A percentile compares a stretch with the other conserved stretches of the same genome.
phyloP scores from a whole-genome alignment of 2,113 vertebrate genomes.

The Thalassoma bifasciatum region DNA sequence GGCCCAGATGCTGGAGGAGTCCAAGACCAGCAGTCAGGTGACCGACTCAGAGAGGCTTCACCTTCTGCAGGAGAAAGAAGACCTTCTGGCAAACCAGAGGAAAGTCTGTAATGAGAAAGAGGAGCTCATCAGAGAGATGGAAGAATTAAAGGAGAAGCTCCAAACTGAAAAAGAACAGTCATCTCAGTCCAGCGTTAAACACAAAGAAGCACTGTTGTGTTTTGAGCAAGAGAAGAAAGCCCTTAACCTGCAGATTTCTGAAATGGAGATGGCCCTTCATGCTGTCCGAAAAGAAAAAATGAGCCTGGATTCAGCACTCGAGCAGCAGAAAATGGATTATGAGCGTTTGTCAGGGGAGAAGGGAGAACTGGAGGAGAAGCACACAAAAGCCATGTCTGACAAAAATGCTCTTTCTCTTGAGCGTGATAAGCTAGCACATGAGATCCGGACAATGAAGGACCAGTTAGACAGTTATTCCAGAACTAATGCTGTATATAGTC shows the following conservation, averaged over 20 bases:
- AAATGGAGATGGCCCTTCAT: conserved; percentile 82
- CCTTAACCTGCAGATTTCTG: conserved; percentile 64
- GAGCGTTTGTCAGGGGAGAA: conserved; percentile 76
- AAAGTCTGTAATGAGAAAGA: conserved; percentile 85
- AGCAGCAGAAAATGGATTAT: conserved; percentile 83
- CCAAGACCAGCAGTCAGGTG: conserved; percentile 84
- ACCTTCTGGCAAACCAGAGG: conserved; percentile 80
- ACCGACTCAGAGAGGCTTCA: conserved; percentile 85
- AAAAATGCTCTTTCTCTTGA: conserved; percentile 77
- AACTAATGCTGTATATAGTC: conserved; percentile 76
- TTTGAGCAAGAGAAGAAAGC: conserved; percentile 84
- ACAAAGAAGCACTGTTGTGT: conserved; percentile 67
- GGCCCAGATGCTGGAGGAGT: conserved; percentile 85
- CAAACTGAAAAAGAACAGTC: conserved; percentile 69
- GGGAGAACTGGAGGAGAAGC: conserved; percentile 82
- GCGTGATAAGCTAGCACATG: conserved; percentile 76
- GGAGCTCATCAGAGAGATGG: conserved; percentile 81
- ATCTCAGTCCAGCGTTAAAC: conserved; percentile 57
- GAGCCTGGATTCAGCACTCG: conserved; percentile 78
- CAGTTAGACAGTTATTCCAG: conserved; percentile 78
- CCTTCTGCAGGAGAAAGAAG: conserved; percentile 89
- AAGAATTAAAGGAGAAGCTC: conserved; percentile 81
- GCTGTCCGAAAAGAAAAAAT: conserved; percentile 85
- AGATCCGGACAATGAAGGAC: conserved; percentile 75
- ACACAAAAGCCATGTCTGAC: conserved; percentile 76